Evolutionary conservation across 2,888 invertebrate genomes (phyloP).

Genomic region (Campoletis raptor): DNA sequence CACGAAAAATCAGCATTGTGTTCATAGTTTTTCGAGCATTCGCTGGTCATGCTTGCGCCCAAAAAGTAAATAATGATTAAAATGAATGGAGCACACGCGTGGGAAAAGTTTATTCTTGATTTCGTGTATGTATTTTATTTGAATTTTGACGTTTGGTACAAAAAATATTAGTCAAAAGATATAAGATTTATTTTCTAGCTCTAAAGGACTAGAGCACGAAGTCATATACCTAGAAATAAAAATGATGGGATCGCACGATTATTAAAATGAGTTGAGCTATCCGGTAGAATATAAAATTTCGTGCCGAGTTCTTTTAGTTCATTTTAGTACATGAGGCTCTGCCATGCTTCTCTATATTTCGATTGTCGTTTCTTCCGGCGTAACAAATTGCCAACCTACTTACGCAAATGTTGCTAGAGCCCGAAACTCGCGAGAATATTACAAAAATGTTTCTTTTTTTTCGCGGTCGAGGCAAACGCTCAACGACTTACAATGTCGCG

Average conservation of each 20-base stretch:
- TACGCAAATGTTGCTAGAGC: constrained; percentile 36
- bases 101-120: not conserved
- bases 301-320: constrained; percentile 28
- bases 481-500: not conserved
- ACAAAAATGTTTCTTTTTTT: constrained; percentile 12
- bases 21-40: not conserved
- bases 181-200: not conserved
- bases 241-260: not conserved
- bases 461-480: not conserved
- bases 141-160: not conserved
- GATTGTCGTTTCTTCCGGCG: constrained; percentile 57
- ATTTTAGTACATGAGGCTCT: constrained; percentile 1
- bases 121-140: not conserved
- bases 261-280: not conserved
- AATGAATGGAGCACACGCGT: not conserved
- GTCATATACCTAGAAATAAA: not conserved
- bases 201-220: no score
- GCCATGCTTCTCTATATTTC: constrained; percentile 27
- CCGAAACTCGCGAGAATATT: constrained; percentile 7
- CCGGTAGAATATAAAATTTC: constrained; percentile 18
- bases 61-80: no score
- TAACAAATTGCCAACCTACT: constrained; percentile 73
- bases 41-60: no score
- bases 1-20: not conserved
- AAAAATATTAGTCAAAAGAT: not conserved